A percentile compares a stretch with the other conserved stretches of the same genome.
phyloP scores from a whole-genome alignment of 2,113 vertebrate species.

The Oryzias javanicus region DNA sequence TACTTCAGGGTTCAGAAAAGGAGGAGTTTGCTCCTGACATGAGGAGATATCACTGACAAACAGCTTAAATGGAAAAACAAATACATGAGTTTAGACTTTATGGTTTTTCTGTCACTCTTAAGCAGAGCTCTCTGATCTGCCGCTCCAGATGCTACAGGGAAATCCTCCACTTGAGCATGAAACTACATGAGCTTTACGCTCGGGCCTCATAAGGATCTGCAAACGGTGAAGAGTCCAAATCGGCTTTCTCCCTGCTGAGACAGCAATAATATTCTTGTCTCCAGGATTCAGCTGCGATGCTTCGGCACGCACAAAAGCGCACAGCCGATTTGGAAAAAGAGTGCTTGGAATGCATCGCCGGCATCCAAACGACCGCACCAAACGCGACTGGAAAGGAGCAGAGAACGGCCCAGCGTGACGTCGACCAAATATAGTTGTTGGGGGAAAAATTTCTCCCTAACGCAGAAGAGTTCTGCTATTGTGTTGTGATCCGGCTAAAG shows the following conservation, averaged over 20 bases:
- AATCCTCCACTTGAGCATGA: constrained; percentile 46
- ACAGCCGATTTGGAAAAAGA: constrained; percentile 26
- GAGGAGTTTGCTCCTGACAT: constrained; percentile 41
- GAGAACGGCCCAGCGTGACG: constrained; percentile 51
- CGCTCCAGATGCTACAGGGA: constrained; percentile 44
- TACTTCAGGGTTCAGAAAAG: constrained; percentile 29
- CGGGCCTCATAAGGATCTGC: constrained; percentile 52
- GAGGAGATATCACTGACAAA: constrained; percentile 47
- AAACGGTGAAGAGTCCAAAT: constrained; percentile 61
- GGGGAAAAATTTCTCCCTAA: constrained; percentile 52
- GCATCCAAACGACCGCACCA: constrained; percentile 19
- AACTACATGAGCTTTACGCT: constrained; percentile 37
- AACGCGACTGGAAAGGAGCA: constrained; percentile 19
- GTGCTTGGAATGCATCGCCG: constrained; percentile 20
- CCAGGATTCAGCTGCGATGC: constrained; percentile 56
- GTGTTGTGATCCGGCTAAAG: constrained; percentile 55
- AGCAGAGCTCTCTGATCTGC: constrained; percentile 37
- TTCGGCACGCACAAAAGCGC: constrained; percentile 47
- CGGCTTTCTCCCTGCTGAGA: constrained; percentile 70
- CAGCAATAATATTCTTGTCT: constrained; percentile 69
- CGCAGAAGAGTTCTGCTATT: constrained; percentile 50
- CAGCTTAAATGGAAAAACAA: constrained; percentile 34
- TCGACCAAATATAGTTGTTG: constrained; percentile 55
- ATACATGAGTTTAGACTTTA: constrained; percentile 41
- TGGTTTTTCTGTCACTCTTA: constrained; percentile 51